phyloP scores from a whole-genome alignment of 2,797 vertebrate species.

The Neomorphus geoffroyi region DNA sequence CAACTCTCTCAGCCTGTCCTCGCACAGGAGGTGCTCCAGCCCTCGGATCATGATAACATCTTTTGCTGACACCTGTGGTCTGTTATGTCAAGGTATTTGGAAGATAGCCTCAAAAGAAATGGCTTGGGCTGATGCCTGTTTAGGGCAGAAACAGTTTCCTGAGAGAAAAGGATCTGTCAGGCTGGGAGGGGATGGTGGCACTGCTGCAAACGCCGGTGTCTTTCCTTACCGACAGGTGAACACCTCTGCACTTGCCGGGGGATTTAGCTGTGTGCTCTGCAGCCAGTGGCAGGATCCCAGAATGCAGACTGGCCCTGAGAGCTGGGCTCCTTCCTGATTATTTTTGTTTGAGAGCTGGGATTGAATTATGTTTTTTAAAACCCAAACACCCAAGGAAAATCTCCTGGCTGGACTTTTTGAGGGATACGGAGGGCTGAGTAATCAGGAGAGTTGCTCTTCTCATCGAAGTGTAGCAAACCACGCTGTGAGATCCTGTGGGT shows the following conservation, averaged over 20 bases:
- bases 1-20: too few species aligned
- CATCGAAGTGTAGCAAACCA: neutral
- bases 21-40: too few species aligned
- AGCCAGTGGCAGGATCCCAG: neutral
- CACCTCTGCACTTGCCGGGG: accelerated
- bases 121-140: neutral
- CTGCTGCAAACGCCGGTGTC: neutral
- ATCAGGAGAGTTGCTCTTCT: neutral
- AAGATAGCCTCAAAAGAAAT: neutral
- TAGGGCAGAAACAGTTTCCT: neutral
- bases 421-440: neutral
- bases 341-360: neutral
- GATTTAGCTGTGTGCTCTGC: accelerated
- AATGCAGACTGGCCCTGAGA: neutral
- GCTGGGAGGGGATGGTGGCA: neutral
- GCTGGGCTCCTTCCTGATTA: neutral
- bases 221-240: accelerated
- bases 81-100: neutral
- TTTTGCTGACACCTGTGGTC: neutral
- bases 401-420: neutral
- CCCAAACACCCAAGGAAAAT: neutral
- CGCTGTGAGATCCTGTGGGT: neutral
- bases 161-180: neutral
- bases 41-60: neutral
- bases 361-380: neutral